Evolutionary conservation across 2,113 vertebrate species (phyloP).

Genomic region (Paratilapia polleni): DNA sequence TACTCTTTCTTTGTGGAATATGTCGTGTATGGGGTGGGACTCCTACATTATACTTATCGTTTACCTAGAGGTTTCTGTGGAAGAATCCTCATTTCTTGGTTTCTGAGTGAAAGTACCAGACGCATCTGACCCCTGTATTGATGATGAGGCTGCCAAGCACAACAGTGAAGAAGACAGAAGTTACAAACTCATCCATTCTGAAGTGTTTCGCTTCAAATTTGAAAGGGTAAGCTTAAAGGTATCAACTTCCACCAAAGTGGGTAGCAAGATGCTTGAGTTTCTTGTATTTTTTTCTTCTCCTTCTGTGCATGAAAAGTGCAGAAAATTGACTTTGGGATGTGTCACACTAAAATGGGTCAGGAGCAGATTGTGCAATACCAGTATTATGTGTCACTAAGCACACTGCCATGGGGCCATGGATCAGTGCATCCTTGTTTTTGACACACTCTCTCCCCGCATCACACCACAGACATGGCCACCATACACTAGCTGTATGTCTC

Average conservation of each 20-base stretch:
- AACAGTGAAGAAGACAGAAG: slow-evolving; percentile 40
- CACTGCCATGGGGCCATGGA: slow-evolving; percentile 47
- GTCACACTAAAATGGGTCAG: slow-evolving; percentile 59
- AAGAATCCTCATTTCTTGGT: slow-evolving; percentile 35
- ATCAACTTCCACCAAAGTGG: slow-evolving; percentile 34
- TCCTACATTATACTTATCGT: slow-evolving; percentile 24
- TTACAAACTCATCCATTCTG: slow-evolving; percentile 12
- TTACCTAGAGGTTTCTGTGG: slow-evolving; percentile 12
- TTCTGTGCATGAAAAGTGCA: slow-evolving; percentile 39
- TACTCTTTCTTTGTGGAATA: not conserved
- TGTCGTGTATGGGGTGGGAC: slow-evolving; percentile 20
- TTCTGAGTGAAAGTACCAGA: slow-evolving; percentile 32
- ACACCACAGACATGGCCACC: slow-evolving; percentile 32
- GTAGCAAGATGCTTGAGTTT: slow-evolving; percentile 23
- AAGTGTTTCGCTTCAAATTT: slow-evolving; percentile 49
- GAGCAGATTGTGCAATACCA: slow-evolving; percentile 54
- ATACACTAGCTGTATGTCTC: slow-evolving; percentile 43
- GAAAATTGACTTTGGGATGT: slow-evolving; percentile 52
- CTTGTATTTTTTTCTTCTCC: not conserved
- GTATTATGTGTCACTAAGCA: slow-evolving; percentile 65
- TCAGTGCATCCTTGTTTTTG: slow-evolving; percentile 42
- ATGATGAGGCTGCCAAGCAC: slow-evolving; percentile 46
- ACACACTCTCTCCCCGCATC: slow-evolving; percentile 46
- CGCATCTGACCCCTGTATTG: slow-evolving; percentile 56
- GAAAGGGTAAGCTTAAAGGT: slow-evolving; percentile 38